A percentile compares a stretch with the other conserved stretches of the same genome.
Conservation (phyloP, 2,888 invertebrate species). For the Fragum fragum region DNA sequence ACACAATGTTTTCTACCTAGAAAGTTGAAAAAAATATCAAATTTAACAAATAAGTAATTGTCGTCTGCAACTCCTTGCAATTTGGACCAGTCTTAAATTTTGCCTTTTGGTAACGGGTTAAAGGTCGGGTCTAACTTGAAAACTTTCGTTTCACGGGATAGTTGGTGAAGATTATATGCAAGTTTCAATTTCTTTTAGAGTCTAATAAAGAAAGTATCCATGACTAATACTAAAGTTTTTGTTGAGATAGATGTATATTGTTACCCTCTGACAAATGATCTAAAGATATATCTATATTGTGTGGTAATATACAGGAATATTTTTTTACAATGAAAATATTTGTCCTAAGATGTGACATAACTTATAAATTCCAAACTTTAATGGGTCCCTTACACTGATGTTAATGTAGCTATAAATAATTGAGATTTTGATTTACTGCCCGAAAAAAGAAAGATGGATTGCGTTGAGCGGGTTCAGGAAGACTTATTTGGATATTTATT, state of each 20-base stretch:
- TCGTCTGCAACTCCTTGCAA: no score
- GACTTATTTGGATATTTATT: conserved; percentile 5
- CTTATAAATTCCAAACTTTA: conserved; percentile 12
- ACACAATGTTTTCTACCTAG: no score
- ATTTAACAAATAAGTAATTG: no score
- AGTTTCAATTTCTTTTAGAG: no score
- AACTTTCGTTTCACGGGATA: no score
- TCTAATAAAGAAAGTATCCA: no score
- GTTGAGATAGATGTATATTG: neutral
- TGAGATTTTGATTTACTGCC: conserved; percentile 16
- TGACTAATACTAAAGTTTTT: neutral
- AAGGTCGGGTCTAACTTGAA: no score
- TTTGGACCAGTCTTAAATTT: no score
- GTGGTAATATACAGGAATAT: neutral
- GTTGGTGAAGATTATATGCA: no score
- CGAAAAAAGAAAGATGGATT: conserved; percentile 7
- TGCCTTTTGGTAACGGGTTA: no score
- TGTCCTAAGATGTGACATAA: conserved; percentile 11
- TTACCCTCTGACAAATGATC: neutral
- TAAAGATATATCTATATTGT: neutral
- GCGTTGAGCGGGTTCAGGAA: neutral
- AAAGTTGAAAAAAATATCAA: no score
- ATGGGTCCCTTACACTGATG: conserved; percentile 13
- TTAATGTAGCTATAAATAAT: conserved; percentile 15
- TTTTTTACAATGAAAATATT: neutral